Evolutionary conservation across 2,888 invertebrate genomes (phyloP).

Genomic region (Petrolisthes manimaculis): DNA sequence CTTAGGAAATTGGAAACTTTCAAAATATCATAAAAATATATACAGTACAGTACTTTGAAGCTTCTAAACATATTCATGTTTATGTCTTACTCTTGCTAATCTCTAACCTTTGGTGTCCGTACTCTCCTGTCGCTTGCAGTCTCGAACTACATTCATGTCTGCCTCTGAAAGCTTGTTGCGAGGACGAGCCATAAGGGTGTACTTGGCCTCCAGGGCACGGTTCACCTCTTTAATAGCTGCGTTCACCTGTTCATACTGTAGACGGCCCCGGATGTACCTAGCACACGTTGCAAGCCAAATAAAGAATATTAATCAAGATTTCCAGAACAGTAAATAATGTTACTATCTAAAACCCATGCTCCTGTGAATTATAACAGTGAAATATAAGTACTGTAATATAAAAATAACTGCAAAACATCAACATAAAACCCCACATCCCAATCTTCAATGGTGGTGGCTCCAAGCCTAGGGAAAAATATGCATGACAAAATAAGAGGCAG

Average conservation of each 20-base stretch:
- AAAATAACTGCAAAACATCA: background rate
- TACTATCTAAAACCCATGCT: background rate
- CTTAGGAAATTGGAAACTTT: too few species aligned
- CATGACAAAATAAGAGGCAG: too few species aligned
- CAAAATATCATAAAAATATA: too few species aligned
- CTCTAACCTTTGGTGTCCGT: conserved; percentile 49
- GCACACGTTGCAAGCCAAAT: background rate
- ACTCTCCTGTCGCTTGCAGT: conserved; percentile 41
- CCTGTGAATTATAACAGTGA: too few species aligned
- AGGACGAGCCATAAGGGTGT: conserved; percentile 44
- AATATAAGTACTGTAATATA: background rate
- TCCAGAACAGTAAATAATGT: background rate
- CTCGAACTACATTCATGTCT: conserved; percentile 46
- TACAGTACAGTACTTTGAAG: too few species aligned
- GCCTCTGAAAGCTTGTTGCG: conserved; percentile 46
- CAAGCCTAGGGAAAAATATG: too few species aligned
- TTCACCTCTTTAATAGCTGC: conserved; percentile 52
- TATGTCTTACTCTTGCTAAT: too few species aligned
- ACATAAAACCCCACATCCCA: too few species aligned
- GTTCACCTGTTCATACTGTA: conserved; percentile 60
- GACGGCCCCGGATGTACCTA: conserved; percentile 61
- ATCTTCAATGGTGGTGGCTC: too few species aligned
- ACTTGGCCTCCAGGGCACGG: conserved; percentile 54
- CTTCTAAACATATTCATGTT: too few species aligned
- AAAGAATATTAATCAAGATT: background rate